Base-by-base conservation (phyloP, 2,888 invertebrate genomes). In the Deilephila porcellus region DNA sequence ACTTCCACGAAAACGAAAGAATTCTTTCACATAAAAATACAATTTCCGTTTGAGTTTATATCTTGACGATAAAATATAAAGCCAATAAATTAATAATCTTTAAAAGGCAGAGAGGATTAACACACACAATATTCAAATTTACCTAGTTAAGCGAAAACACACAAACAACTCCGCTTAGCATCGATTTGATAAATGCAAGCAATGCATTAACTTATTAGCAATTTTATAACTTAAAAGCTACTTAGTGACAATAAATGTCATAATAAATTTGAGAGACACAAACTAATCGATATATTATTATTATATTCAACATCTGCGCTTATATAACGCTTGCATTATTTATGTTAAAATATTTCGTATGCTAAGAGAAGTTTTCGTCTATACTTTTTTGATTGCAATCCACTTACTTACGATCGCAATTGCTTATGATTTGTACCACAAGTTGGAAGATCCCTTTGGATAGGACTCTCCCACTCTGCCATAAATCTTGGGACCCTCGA, bases 401-500 rank as follows among this genome's bases (percentile, higher is more conserved):
- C 4, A 32, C 5, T 32, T 32, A 32, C 32, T 32, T 73, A 70
- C 73, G 73, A 25, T 72, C 83, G 78, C 83, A 52, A 20, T 20
- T 71, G 74, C 85, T 78, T 78, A 25, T 81, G n/a, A n/a, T 76
- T 83, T 83, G 75, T 4, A 73, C 84, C 84, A 74, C 56, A 73
- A 78, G 80, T 78, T 82, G 82, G 84, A 90, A 90, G 89, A 93
- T 90, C 93, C 91, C 93, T 89, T 93, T 92, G 92, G 93, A 93
- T 93, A 92, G 93, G 90, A 90, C 93, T 93, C 93, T 92, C 93
- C 93, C 93, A 90, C 90, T 92, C 88, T 83, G 91, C 93, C 91
- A 93, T 94, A 94, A 94, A 94, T 94, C 94, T 93, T 92, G 88
- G 90, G 90, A 93, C 94, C 94, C 93, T 93, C 93, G 92, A 89